These are phyloP conservation scores for Nephila pilipes DNA, from an alignment of 1,140 invertebrate species.

Conservation along the genomic window DNA sequence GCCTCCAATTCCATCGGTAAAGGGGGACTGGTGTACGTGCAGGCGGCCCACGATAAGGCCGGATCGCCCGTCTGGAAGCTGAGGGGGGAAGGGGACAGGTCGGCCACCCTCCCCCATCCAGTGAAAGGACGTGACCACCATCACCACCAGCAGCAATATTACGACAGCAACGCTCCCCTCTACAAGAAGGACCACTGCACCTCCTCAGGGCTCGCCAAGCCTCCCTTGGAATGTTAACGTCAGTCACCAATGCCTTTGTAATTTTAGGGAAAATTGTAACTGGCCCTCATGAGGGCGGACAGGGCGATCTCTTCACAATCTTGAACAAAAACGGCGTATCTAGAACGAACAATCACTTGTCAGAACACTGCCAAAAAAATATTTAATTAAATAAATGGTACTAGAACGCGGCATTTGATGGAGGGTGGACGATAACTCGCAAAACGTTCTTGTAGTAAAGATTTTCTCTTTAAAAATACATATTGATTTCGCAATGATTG, in stretches of 20 bases:
- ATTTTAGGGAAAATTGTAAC: constrained; percentile 44
- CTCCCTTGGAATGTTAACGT: constrained; percentile 71
- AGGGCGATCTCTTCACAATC: not conserved
- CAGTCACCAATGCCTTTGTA: constrained; percentile 31
- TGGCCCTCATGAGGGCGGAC: not conserved
- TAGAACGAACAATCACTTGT: constrained; percentile 5
- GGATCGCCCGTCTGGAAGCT: constrained; percentile 95
- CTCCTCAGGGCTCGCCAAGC: constrained; percentile 72
- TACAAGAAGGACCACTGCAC: constrained; percentile 76
- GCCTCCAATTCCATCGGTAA: constrained; percentile 83
- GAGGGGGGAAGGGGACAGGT: constrained; percentile 84
- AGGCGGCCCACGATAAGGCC: constrained; percentile 85
- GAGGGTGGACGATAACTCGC: not conserved
- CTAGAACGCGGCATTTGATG: not conserved
- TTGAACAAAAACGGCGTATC: not conserved
- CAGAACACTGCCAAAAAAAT: constrained; percentile 27
- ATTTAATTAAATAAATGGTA: not conserved
- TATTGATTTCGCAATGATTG: not conserved
- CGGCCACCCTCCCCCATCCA: constrained; percentile 70
- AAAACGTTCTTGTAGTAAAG: too few relatives aligned
- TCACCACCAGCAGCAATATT: constrained; percentile 38
- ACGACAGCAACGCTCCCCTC: constrained; percentile 32
- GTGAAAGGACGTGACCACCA: constrained; percentile 47
- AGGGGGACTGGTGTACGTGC: constrained; percentile 77
- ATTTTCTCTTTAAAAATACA: too few relatives aligned